These are phyloP conservation scores for Pristionchus exspectatus DNA, from an alignment of 2,888 invertebrate genomes.

Conservation along the genomic window DNA sequence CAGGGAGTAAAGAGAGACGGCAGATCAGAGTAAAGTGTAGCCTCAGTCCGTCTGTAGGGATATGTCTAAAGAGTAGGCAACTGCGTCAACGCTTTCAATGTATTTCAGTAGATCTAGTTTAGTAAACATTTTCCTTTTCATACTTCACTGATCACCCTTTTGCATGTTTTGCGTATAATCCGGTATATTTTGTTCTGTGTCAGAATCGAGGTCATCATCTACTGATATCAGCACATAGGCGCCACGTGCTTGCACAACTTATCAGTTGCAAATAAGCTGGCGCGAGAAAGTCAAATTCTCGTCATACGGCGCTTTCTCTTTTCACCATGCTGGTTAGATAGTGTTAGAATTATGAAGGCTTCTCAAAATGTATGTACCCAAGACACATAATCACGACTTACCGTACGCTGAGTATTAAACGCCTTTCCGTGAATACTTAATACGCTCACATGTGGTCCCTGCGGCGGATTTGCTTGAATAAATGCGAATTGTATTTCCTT, in stretches of 20 bases:
- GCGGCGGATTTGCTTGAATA: too few relatives aligned
- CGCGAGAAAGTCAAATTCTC: not conserved
- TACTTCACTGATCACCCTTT: not conserved
- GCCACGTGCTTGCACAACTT: not conserved
- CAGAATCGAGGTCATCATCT: not conserved
- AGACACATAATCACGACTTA: not conserved
- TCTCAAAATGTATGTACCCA: not conserved
- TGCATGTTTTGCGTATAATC: not conserved
- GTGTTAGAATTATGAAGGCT: not conserved
- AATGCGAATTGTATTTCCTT: too few relatives aligned
- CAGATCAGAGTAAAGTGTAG: not conserved
- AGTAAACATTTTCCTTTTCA: not conserved
- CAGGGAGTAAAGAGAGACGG: too few relatives aligned
- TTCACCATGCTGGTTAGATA: not conserved
- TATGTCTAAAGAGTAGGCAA: too few relatives aligned
- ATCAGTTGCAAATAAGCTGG: conserved; percentile 10
- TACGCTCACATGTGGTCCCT: not conserved
- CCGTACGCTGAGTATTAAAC: not conserved
- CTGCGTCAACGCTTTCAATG: too few relatives aligned
- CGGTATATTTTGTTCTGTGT: not conserved
- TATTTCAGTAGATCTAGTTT: too few relatives aligned
- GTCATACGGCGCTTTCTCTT: not conserved
- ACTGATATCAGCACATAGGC: not conserved
- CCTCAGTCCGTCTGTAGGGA: not conserved
- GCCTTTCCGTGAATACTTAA: not conserved